phyloP scores from a whole-genome alignment of 2,113 vertebrate genomes.

The Prunella himalayana region DNA sequence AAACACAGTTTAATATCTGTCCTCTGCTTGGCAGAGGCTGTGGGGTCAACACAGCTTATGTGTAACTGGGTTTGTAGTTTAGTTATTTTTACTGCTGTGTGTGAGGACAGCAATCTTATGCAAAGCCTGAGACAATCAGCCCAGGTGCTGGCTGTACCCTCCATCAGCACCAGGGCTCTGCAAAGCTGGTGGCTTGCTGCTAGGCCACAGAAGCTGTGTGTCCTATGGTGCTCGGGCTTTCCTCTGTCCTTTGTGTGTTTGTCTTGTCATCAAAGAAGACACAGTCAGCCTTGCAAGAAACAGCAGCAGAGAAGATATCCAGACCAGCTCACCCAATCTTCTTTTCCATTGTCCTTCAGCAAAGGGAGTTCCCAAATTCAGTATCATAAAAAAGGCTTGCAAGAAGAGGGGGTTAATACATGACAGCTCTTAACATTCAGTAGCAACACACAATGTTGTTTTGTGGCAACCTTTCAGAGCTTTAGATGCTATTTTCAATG shows the following conservation, averaged over 20 bases:
- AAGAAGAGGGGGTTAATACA: not conserved
- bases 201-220: not conserved
- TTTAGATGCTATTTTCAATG: not conserved
- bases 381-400: not conserved
- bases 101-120: not conserved
- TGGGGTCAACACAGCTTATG: not conserved
- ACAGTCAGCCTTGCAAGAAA: not conserved
- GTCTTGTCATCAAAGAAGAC: not conserved
- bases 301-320: not conserved
- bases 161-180: not conserved
- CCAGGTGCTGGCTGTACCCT: not conserved
- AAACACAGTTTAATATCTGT: not conserved
- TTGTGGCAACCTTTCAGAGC: not conserved
- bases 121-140: not conserved
- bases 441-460: not conserved
- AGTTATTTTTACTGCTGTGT: not conserved
- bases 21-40: not conserved
- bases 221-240: not conserved
- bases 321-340: not conserved
- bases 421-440: not conserved
- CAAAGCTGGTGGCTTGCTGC: not conserved
- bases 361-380: not conserved
- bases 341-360: not conserved
- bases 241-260: not conserved
- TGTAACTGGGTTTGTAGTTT: not conserved